Evolutionary conservation across 2,888 invertebrate genomes (phyloP), one percentile per base, ranked within the genome.

Genomic region (Aleiodes alternator): DNA sequence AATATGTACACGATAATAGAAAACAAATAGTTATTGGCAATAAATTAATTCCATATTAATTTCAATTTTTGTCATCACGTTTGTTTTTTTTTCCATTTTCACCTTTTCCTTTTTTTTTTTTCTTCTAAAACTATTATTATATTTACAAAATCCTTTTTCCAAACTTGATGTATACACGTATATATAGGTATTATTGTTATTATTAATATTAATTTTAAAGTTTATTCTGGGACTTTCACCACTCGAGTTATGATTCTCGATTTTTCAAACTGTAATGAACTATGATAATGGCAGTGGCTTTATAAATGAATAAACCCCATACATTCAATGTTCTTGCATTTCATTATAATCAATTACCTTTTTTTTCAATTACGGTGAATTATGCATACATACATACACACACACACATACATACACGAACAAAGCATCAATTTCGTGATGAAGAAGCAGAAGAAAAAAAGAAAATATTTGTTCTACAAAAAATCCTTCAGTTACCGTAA

Each of bases 151-250:
- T 48, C 23, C 64, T 64, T 34, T 48, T 43, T 43, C 34, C 43
- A 38, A 64, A 64, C 64, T 16, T 64, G 64, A 64, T 64, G 43
- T 64, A 64, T 64, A 76, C 76, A 72, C 66, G 61, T 57, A 72
- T 69, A 53, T 69, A 68, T 76, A 61, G 68, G 38, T 53, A 56
- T 51, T 73, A 72, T 57, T 69, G 68, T 73, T 69, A 64, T n/a
- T 31, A 61, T 61, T 14, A 38, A 38, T 64, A 64, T 64, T 48
- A 64, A 14, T 68, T 68, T 68, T 7, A 50, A 50, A 51, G 29
- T 31, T 51, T 68, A n/a, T 31, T 50, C 50, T 51, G 50, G 50
- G 14, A 51, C 51, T 68, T 51, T 68, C 51, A 31, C 51, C 68
- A 12, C 50, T 68, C 51, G 31, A 68, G 51, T 68, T 48, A 66